Conservation (phyloP, 2,888 invertebrate genomes). For the Plagiodera versicolora region DNA sequence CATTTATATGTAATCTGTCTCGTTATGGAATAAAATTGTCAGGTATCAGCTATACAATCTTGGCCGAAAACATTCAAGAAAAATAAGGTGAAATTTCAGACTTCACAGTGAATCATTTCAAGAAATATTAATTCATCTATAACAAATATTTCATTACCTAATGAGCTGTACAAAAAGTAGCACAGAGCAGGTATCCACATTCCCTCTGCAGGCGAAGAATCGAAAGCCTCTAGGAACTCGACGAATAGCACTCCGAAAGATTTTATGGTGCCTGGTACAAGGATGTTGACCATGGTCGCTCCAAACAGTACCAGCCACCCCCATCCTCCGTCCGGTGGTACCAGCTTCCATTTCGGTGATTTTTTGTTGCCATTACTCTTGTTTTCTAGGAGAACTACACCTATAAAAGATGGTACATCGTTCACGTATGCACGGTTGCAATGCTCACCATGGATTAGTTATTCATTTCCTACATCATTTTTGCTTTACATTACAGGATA, state of each 20-base stretch:
- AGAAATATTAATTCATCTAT: background rate
- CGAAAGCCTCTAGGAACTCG: slow-evolving; percentile 78
- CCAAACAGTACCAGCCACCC: slow-evolving; percentile 78
- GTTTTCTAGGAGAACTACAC: slow-evolving; percentile 46
- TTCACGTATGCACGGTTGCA: too few relatives aligned
- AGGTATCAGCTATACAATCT: too few relatives aligned
- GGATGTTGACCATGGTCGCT: slow-evolving; percentile 79
- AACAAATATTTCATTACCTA: slow-evolving; percentile 64
- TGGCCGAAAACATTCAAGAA: too few relatives aligned
- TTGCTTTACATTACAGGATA: too few relatives aligned
- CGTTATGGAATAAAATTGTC: too few relatives aligned
- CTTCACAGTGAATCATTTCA: too few relatives aligned
- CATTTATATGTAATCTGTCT: too few relatives aligned
- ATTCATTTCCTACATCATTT: too few relatives aligned
- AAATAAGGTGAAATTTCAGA: too few relatives aligned
- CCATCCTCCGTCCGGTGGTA: slow-evolving; percentile 84
- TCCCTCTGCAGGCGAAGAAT: slow-evolving; percentile 71
- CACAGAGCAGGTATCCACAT: slow-evolving; percentile 86
- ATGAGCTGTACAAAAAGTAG: slow-evolving; percentile 85
- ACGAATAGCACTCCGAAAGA: slow-evolving; percentile 85
- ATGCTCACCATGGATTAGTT: too few relatives aligned
- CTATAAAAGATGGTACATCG: slow-evolving; percentile 29
- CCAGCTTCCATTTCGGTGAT: slow-evolving; percentile 67
- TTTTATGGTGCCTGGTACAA: slow-evolving; percentile 85
- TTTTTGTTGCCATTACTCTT: slow-evolving; percentile 45